A percentile compares a stretch with the other conserved stretches of the same genome.
phyloP scores from a whole-genome alignment of 2,888 invertebrate genomes.

The Diaprepes abbreviatus region DNA sequence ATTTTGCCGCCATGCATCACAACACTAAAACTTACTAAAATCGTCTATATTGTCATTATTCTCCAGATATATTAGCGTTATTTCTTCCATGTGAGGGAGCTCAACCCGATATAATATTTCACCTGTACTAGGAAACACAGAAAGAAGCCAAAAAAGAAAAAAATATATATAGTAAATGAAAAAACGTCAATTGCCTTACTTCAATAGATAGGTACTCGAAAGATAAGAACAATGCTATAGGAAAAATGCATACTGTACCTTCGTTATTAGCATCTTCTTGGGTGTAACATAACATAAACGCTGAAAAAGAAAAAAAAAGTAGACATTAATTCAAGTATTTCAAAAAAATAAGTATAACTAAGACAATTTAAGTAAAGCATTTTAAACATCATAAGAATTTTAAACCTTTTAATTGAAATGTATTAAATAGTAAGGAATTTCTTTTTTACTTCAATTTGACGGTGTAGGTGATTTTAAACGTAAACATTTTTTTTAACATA shows the following conservation, averaged over 20 bases:
- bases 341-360: neutral
- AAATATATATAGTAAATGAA: slow-evolving; percentile 51
- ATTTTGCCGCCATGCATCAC: slow-evolving; percentile 70
- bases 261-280: slow-evolving; percentile 92
- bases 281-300: slow-evolving; percentile 95
- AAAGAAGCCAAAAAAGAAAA: slow-evolving; percentile 68
- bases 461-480: no score
- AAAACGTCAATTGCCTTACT: slow-evolving; percentile 39
- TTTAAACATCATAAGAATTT: no score
- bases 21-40: slow-evolving; percentile 74
- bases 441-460: no score
- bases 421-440: no score
- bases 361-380: neutral
- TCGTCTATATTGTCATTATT: slow-evolving; percentile 76
- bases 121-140: slow-evolving; percentile 75
- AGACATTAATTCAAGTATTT: no score
- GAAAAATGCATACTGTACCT: slow-evolving; percentile 74
- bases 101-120: slow-evolving; percentile 95
- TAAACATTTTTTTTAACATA: no score
- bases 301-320: slow-evolving; percentile 76
- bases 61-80: slow-evolving; percentile 94
- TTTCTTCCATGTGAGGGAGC: slow-evolving; percentile 94
- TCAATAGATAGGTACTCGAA: slow-evolving; percentile 49
- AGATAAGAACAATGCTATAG: slow-evolving; percentile 33
- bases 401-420: no score